Percentiles rank a stretch among this genome's conserved stretches.
Evolutionary conservation across 2,797 vertebrate genomes (phyloP).

Genomic region (Gephyroberyx darwinii): DNA sequence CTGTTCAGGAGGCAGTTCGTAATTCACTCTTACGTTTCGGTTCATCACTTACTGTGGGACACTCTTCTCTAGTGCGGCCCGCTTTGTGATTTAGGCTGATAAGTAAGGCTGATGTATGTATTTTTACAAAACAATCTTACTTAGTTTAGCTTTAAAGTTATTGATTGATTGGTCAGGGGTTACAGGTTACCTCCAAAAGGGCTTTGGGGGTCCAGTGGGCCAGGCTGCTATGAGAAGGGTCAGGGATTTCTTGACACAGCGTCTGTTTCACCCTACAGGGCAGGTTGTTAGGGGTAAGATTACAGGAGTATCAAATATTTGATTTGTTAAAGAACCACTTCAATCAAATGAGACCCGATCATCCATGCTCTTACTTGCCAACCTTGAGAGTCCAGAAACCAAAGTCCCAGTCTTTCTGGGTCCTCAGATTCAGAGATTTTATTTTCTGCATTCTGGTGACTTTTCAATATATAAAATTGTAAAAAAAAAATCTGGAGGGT

Average conservation of each 20-base stretch:
- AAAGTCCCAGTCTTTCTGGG: no score
- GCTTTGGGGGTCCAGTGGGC: conserved; percentile 64
- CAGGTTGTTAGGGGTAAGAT: neutral
- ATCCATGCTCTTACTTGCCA: no score
- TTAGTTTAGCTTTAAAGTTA: neutral
- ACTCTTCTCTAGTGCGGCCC: no score
- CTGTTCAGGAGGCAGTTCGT: neutral
- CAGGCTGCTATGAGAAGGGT: conserved; percentile 73
- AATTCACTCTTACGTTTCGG: no score
- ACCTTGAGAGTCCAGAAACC: no score
- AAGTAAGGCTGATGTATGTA: neutral
- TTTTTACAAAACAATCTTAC: neutral
- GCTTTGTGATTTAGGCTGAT: neutral
- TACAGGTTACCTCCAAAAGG: conserved; percentile 53
- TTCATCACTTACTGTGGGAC: neutral
- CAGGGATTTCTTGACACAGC: conserved; percentile 61
- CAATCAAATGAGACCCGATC: no score
- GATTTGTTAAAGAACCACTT: no score
- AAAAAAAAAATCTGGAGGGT: no score
- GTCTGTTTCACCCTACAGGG: conserved; percentile 60
- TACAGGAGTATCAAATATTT: no score
- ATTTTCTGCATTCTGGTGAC: no score
- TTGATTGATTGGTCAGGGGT: neutral
- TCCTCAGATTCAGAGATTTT: no score
- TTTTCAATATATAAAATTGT: no score